These are phyloP conservation scores for Axea sp. DNA, from an alignment of 2,888 invertebrate species.

Conservation along the genomic window DNA sequence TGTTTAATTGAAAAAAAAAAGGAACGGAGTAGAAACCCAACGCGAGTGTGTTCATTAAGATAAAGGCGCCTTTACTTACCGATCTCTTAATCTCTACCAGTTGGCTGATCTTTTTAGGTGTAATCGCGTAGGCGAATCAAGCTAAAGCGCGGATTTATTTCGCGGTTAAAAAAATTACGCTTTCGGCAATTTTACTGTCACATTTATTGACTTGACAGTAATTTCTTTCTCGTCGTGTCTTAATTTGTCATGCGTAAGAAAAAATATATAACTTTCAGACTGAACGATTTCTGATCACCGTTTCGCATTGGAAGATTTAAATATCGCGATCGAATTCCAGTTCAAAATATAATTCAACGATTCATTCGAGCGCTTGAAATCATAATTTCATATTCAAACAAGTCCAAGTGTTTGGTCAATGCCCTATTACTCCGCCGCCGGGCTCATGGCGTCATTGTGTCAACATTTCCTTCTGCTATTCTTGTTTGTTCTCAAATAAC, in stretches of 20 bases:
- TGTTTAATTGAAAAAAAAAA: conserved; percentile 52
- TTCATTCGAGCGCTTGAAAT: too few species aligned
- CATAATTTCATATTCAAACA: conserved; percentile 17
- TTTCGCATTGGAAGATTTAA: too few species aligned
- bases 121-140: conserved; percentile 63
- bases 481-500: conserved; percentile 49
- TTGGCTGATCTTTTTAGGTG: conserved; percentile 66
- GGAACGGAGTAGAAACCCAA: conserved; percentile 42
- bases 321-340: too few species aligned
- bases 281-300: too few species aligned
- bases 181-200: too few species aligned
- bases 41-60: conserved; percentile 66
- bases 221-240: too few species aligned
- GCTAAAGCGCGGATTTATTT: too few species aligned
- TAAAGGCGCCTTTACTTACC: conserved; percentile 61
- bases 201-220: too few species aligned
- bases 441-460: conserved; percentile 48
- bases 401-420: conserved; percentile 39
- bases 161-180: too few species aligned
- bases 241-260: too few species aligned
- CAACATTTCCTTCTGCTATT: conserved; percentile 40
- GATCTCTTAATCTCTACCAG: conserved; percentile 64
- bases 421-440: conserved; percentile 45
- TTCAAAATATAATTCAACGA: too few species aligned
- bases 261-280: too few species aligned